A percentile compares a stretch with the other conserved stretches of the same genome.
Evolutionary conservation across 2,888 invertebrate species (phyloP).

Genomic region (Melikaiella ostensackeni): DNA sequence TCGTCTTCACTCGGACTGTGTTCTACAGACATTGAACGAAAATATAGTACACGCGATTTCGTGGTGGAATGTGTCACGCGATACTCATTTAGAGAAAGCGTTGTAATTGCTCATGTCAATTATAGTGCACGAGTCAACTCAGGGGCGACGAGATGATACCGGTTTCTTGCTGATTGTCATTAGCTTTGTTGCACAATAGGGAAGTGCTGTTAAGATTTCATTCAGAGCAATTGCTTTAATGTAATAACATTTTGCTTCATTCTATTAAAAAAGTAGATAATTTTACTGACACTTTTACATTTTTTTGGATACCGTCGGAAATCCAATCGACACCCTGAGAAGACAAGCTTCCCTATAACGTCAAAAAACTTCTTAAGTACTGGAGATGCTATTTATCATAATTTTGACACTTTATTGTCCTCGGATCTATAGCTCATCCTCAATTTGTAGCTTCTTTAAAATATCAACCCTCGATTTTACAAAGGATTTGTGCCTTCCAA

Average conservation of each 20-base stretch:
- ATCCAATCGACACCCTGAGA: too few species aligned
- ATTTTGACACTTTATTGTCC: neutral
- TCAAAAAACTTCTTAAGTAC: neutral
- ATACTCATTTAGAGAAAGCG: constrained; percentile 38
- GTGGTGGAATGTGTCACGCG: constrained; percentile 34
- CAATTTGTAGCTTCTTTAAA: constrained; percentile 16
- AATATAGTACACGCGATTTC: constrained; percentile 34
- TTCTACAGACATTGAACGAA: constrained; percentile 4
- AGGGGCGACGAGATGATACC: constrained; percentile 22
- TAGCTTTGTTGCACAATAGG: constrained; percentile 27
- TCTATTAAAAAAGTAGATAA: neutral
- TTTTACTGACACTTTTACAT: too few species aligned
- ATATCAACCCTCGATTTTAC: neutral
- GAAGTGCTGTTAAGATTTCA: constrained; percentile 17
- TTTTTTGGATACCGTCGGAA: too few species aligned
- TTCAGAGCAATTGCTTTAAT: constrained; percentile 11
- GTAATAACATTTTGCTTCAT: neutral
- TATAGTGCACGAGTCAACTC: constrained; percentile 36
- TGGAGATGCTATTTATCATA: constrained; percentile 25
- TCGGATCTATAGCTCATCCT: neutral
- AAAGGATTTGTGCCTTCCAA: constrained; percentile 3
- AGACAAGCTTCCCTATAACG: neutral
- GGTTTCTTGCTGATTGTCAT: constrained; percentile 20
- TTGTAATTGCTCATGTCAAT: constrained; percentile 39
- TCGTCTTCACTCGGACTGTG: constrained; percentile 27